Percentiles rank a stretch among this genome's conserved stretches.
Conservation (phyloP, 2,113 vertebrate genomes). For the Cacatua alba region DNA sequence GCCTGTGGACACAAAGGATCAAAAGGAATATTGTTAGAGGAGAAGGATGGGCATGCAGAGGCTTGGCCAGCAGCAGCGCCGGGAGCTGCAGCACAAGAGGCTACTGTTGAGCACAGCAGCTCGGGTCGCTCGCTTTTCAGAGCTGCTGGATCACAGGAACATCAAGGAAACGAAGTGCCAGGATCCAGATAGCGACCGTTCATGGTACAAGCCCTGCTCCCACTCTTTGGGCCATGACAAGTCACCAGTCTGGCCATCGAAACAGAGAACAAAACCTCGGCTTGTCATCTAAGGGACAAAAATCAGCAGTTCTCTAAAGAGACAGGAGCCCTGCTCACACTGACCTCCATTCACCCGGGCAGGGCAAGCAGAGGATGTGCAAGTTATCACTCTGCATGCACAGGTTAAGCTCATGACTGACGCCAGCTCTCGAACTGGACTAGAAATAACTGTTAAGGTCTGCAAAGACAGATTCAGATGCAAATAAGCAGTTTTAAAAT, state of each 20-base stretch:
- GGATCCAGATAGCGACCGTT: neutral
- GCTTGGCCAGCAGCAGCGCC: neutral
- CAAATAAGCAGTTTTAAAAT: neutral
- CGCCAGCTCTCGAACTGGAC: neutral
- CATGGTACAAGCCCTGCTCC: neutral
- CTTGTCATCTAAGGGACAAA: neutral
- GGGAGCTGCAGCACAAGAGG: slow-evolving; percentile 22
- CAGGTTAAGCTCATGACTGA: neutral
- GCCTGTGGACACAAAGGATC: slow-evolving; percentile 18
- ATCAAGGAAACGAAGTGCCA: slow-evolving; percentile 35
- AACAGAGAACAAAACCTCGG: neutral
- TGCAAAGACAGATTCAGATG: neutral
- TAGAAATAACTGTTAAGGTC: neutral
- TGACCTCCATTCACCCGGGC: neutral
- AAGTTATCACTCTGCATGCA: neutral
- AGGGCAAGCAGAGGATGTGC: neutral
- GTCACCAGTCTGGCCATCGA: accelerated
- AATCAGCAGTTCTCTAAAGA: neutral
- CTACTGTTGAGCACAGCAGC: slow-evolving; percentile 27
- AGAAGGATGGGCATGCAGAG: neutral
- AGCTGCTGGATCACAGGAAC: neutral
- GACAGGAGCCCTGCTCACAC: neutral
- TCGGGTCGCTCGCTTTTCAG: neutral
- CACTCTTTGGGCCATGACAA: neutral
- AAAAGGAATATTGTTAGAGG: slow-evolving; percentile 61